Percentiles rank a stretch among this genome's conserved stretches.
These are phyloP conservation scores for Ctenomys sociabilis DNA, from an alignment of 2,113 vertebrate genomes.

Conservation along the genomic window DNA sequence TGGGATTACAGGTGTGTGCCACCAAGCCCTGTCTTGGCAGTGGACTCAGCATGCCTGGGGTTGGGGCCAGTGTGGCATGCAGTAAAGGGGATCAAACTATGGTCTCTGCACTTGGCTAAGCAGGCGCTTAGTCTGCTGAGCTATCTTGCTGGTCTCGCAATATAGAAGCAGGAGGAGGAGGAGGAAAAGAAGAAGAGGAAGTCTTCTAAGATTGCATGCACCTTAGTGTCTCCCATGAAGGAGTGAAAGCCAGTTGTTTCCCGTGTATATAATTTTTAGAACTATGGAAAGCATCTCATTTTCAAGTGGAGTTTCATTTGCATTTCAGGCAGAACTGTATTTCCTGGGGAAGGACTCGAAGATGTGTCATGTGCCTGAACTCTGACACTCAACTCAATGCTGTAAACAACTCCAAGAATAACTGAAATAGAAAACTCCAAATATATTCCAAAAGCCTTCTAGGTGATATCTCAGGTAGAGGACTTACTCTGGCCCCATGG, in stretches of 20 bases:
- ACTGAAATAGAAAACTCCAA: background rate
- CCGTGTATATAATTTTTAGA: conserved; percentile 23
- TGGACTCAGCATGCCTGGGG: too few relatives aligned
- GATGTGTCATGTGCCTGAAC: background rate
- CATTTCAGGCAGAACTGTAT: background rate
- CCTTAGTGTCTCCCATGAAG: background rate
- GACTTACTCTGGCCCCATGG: background rate
- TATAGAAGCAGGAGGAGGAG: too few relatives aligned
- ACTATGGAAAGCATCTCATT: conserved; percentile 10
- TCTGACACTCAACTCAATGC: background rate
- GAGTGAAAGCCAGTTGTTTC: conserved; percentile 7
- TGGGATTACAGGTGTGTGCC: too few relatives aligned
- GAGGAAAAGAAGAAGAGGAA: background rate
- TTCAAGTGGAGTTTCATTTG: conserved; percentile 41
- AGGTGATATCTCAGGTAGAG: background rate
- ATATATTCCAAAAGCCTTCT: background rate
- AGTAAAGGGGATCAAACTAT: too few relatives aligned
- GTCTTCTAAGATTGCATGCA: background rate
- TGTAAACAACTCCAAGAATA: background rate
- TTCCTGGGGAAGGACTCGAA: conserved; percentile 25
- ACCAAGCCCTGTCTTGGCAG: too few relatives aligned
- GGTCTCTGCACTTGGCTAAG: too few relatives aligned
- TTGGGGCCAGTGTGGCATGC: too few relatives aligned
- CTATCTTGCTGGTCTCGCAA: too few relatives aligned
- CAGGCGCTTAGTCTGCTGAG: too few relatives aligned